These are phyloP conservation scores for Aurelia sp. DNA, from an alignment of 30 jellyfish, hydroid and myxozoan species.

Conservation along the genomic window DNA sequence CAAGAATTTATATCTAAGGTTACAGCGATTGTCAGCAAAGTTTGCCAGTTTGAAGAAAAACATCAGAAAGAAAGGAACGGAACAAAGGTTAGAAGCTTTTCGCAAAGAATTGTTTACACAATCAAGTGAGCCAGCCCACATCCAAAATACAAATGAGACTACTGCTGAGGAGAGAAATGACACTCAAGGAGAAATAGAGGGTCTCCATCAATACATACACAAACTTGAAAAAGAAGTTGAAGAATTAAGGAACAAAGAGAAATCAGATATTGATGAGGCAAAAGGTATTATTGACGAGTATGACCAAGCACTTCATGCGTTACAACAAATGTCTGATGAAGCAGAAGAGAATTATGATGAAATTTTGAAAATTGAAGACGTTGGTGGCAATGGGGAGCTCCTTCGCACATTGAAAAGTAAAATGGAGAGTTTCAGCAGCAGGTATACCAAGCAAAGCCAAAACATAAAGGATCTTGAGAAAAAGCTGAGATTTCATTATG, in stretches of 20 bases:
- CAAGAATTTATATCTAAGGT: slow-evolving; percentile 1
- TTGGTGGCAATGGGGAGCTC: slow-evolving; percentile 9
- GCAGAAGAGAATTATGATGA: not conserved
- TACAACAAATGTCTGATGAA: not conserved
- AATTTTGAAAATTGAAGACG: not conserved
- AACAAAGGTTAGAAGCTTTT: slow-evolving; percentile 7
- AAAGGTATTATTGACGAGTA: too few species aligned
- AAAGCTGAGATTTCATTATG: not conserved
- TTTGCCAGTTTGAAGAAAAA: not conserved
- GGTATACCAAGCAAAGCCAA: not conserved
- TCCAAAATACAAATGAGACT: slow-evolving; percentile 6
- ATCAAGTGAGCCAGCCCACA: slow-evolving; percentile 13
- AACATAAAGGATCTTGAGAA: not conserved
- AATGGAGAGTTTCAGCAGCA: not conserved
- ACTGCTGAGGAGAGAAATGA: slow-evolving; percentile 27
- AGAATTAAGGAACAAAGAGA: too few species aligned
- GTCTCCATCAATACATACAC: not conserved
- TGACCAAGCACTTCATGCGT: not conserved
- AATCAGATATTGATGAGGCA: too few species aligned
- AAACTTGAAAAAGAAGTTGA: not conserved
- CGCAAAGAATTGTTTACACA: slow-evolving; percentile 9
- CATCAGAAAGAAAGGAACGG: slow-evolving; percentile 18
- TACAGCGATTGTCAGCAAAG: slow-evolving; percentile 21
- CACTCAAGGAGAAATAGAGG: slow-evolving; percentile 5
- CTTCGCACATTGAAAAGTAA: not conserved